These are phyloP conservation scores for Crocallis elinguaria DNA, from an alignment of 2,888 invertebrate species.

Conservation along the genomic window DNA sequence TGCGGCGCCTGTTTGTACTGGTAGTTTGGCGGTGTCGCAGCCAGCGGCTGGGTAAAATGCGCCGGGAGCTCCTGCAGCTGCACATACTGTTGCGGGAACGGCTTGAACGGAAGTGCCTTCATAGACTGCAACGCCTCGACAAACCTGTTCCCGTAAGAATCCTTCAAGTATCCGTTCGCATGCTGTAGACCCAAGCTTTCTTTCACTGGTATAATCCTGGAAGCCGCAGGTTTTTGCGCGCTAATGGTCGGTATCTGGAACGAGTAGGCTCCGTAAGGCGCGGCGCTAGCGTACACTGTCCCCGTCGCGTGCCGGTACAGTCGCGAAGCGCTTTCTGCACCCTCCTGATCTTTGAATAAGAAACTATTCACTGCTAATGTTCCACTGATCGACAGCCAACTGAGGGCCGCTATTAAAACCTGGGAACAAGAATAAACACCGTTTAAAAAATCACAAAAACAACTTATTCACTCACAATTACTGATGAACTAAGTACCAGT, in stretches of 20 bases:
- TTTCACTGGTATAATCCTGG: constrained; percentile 60
- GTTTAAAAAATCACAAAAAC: constrained; percentile 21
- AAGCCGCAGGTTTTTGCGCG: constrained; percentile 54
- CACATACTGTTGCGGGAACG: constrained; percentile 71
- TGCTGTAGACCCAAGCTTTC: constrained; percentile 58
- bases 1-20: constrained; percentile 60
- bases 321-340: constrained; percentile 65
- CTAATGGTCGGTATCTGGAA: constrained; percentile 61
- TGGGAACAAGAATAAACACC: constrained; percentile 52
- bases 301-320: constrained; percentile 64
- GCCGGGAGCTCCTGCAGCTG: constrained; percentile 71
- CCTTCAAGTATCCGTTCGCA: constrained; percentile 63
- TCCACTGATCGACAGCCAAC: constrained; percentile 59
- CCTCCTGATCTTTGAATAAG: constrained; percentile 56
- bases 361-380: constrained; percentile 49
- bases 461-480: constrained; percentile 9
- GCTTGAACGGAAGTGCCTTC: constrained; percentile 61
- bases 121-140: constrained; percentile 61
- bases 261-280: constrained; percentile 69
- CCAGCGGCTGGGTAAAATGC: constrained; percentile 71
- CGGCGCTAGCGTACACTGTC: constrained; percentile 69
- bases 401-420: constrained; percentile 60
- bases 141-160: constrained; percentile 76
- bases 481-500: background rate
- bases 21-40: constrained; percentile 57